A percentile compares a stretch with the other conserved stretches of the same genome.
These are phyloP conservation scores for Solenopsis fugax DNA, from an alignment of 1,140 invertebrate genomes.

Conservation along the genomic window DNA sequence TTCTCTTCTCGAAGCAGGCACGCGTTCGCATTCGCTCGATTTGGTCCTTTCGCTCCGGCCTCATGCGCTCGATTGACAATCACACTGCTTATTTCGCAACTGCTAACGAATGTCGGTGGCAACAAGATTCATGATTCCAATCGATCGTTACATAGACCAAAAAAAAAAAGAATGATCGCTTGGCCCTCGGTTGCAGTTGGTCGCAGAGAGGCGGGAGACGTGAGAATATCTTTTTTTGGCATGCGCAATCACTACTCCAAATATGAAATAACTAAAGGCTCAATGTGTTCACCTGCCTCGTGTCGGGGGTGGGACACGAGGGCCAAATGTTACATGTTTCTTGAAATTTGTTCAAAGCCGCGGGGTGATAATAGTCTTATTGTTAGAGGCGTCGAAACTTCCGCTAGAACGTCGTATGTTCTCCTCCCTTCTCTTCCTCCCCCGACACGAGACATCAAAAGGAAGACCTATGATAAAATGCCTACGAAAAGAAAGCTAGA, in stretches of 20 bases:
- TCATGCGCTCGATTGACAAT: slow-evolving; percentile 72
- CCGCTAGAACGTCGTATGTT: too few relatives aligned
- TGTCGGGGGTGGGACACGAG: slow-evolving; percentile 75
- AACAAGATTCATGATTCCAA: slow-evolving; percentile 80
- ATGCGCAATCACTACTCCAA: slow-evolving; percentile 87
- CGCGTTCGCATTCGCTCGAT: slow-evolving; percentile 70
- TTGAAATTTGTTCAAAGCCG: neutral
- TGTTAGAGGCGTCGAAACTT: neutral
- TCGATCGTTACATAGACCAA: slow-evolving; percentile 79
- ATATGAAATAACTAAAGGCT: slow-evolving; percentile 86
- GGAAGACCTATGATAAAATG: slow-evolving; percentile 83
- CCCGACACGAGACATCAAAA: slow-evolving; percentile 80
- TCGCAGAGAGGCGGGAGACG: slow-evolving; percentile 86
- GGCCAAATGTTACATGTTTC: slow-evolving; percentile 13
- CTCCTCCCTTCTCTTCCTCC: slow-evolving; percentile 28
- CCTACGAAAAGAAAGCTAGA: slow-evolving; percentile 79
- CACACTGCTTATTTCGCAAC: slow-evolving; percentile 69
- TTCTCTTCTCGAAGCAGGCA: slow-evolving; percentile 66
- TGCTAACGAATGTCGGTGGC: slow-evolving; percentile 70
- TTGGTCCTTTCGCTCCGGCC: slow-evolving; percentile 63
- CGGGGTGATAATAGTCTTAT: neutral
- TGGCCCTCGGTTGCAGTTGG: slow-evolving; percentile 84
- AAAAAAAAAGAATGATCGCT: slow-evolving; percentile 77
- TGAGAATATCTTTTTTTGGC: slow-evolving; percentile 85
- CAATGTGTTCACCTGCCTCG: slow-evolving; percentile 83